Percentiles rank a stretch among this genome's conserved stretches.
Evolutionary conservation across 2,113 vertebrate species (phyloP).

Genomic region (Phalacrocorax carbo): DNA sequence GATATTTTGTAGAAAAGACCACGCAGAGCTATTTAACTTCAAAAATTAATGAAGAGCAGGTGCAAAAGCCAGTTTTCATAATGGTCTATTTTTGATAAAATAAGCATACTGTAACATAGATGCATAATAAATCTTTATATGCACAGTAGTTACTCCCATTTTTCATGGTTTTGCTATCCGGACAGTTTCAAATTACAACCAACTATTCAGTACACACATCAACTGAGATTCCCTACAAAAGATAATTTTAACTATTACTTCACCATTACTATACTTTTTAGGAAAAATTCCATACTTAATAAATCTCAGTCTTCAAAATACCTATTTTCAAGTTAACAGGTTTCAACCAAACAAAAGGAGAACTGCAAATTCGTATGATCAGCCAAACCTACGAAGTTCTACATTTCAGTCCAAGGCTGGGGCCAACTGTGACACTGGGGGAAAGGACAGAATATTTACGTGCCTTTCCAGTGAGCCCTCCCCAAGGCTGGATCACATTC

Average conservation of each 20-base stretch:
- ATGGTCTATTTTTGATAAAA: slow-evolving; percentile 46
- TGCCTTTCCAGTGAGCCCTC: background rate
- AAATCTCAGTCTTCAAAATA: background rate
- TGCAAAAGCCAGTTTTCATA: slow-evolving; percentile 44
- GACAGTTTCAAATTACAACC: slow-evolving; percentile 30
- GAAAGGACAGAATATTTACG: background rate
- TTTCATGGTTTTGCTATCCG: slow-evolving; percentile 18
- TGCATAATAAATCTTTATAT: slow-evolving; percentile 55
- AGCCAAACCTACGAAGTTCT: background rate
- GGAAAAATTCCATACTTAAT: background rate
- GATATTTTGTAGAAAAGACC: slow-evolving; percentile 28
- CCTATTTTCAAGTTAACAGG: background rate
- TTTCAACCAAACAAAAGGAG: background rate
- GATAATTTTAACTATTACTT: slow-evolving; percentile 1
- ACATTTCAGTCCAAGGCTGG: background rate
- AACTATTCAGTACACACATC: background rate
- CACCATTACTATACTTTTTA: background rate
- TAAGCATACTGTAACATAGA: slow-evolving; percentile 48
- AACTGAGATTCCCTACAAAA: background rate
- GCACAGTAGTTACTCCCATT: slow-evolving; percentile 56
- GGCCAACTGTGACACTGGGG: background rate
- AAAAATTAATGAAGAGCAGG: slow-evolving; percentile 64
- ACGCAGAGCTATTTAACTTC: slow-evolving; percentile 27
- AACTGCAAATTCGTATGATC: fast-evolving
- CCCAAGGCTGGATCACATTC: background rate